These are phyloP conservation scores for Centrocercus urophasianus DNA, from an alignment of 2,113 vertebrate genomes.

Conservation along the genomic window DNA sequence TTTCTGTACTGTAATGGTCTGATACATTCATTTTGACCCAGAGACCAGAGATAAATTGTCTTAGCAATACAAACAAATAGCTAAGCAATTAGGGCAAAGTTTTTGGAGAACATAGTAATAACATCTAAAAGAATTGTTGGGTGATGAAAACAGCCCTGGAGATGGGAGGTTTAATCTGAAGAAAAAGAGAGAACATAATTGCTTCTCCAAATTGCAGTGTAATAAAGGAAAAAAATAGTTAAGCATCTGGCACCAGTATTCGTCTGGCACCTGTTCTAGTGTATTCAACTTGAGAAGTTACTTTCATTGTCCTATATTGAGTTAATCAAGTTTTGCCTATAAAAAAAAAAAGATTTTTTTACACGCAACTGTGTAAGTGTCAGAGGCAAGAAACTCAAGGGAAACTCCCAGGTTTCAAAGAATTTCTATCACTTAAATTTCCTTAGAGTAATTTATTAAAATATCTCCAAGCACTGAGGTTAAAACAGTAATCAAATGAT, in stretches of 20 bases:
- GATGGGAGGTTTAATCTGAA: conserved; percentile 40
- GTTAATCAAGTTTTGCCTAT: not conserved
- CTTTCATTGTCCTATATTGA: conserved; percentile 14
- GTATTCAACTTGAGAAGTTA: conserved; percentile 35
- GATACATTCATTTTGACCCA: conserved; percentile 75
- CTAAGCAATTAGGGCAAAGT: conserved; percentile 64
- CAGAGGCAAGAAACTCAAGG: not conserved
- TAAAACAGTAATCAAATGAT: not conserved
- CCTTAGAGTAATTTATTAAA: not conserved
- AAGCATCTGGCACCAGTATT: conserved; percentile 18
- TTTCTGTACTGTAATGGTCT: conserved; percentile 68
- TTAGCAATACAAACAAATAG: conserved; percentile 75
- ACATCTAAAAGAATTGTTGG: conserved; percentile 62
- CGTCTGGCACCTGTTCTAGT: conserved; percentile 36
- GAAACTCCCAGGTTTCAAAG: not conserved
- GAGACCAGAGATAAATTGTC: conserved; percentile 76
- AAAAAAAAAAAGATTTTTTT: not conserved
- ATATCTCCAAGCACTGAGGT: not conserved
- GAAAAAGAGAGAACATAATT: conserved; percentile 16
- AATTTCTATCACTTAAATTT: not conserved
- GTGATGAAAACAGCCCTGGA: conserved; percentile 24
- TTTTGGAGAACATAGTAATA: conserved; percentile 58
- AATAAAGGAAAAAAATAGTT: conserved; percentile 4
- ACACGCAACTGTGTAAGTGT: not conserved
- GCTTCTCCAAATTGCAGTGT: conserved; percentile 28